Evolutionary conservation across 2,888 invertebrate genomes (phyloP), one percentile per base, ranked within the genome.

Genomic region (Spisula solida): DNA sequence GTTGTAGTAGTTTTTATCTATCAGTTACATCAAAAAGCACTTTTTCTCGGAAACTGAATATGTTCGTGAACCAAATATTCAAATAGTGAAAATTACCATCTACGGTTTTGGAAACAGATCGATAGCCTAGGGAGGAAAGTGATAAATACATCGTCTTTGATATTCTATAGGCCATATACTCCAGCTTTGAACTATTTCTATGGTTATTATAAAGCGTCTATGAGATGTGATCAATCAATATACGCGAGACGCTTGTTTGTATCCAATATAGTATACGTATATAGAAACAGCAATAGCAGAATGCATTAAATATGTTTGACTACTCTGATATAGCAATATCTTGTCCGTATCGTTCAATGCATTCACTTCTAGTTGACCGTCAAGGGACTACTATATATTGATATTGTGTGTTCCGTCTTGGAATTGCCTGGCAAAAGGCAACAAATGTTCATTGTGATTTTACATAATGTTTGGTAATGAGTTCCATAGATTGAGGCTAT

Each of bases 131-230:
- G 75, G 66, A 18, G n/a, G 75, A 83, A 75, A 83, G 83, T 75
- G 83, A 83, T 83, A 83, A 83, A 75, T 75, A 75, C 48, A 75
- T 83, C 34, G 25, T 83, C 70, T 31, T 8, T 83, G 70, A 75
- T 75, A 75, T 83, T 70, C 60, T 29, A 75, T 31, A 47, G 29
- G 31, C 12, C 51, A 41, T 75, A 25, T 48, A 18, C 41, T 75
- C 41, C 29, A 51, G 48, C 70, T 25, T 75, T 75, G 34, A 70
- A 75, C 34, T 85, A 85, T 85, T 84, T 85, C 85, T 78, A 85
- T 85, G 85, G 85, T 55, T 75, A 85, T 78, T 48, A 79, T 79
- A 56, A 25, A 56, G 55, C 29, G 4, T 79, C 75, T 34, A 75
- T 12, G 75, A 41, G 56, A 75, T 79, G 41, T 10, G 31, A 56